These are phyloP conservation scores for Tachysurus fulvidraco DNA, from an alignment of 2,113 vertebrate genomes.

Conservation along the genomic window DNA sequence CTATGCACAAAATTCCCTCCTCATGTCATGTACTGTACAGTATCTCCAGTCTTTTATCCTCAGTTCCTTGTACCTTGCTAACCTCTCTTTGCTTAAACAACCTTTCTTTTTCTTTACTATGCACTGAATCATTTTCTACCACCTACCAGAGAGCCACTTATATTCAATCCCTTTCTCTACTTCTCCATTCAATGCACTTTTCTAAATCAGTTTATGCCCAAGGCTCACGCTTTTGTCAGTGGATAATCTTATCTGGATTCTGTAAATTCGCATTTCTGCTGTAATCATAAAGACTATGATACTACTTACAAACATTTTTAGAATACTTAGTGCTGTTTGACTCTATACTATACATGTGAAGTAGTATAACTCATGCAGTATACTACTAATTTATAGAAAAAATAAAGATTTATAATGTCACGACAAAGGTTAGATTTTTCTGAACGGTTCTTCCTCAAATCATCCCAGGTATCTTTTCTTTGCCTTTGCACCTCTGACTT, in stretches of 20 bases:
- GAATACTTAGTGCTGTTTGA: not conserved
- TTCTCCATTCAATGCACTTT: not conserved
- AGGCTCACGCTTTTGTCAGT: not conserved
- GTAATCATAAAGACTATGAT: not conserved
- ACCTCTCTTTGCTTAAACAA: constrained; percentile 15
- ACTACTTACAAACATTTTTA: not conserved
- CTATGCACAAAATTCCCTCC: constrained; percentile 8
- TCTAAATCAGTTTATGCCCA: not conserved
- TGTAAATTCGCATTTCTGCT: not conserved
- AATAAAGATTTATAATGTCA: not conserved
- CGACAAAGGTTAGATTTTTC: not conserved
- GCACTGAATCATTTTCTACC: not conserved
- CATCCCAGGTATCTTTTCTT: not conserved
- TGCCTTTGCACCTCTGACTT: not conserved
- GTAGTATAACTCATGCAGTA: not conserved
- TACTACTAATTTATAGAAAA: not conserved
- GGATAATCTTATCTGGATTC: not conserved
- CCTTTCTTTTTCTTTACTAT: constrained; percentile 18
- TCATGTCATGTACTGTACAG: constrained; percentile 30
- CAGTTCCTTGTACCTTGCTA: constrained; percentile 25
- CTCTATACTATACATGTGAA: not conserved
- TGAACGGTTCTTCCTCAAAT: not conserved
- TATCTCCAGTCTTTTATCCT: constrained; percentile 8
- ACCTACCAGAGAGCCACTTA: constrained; percentile 13
- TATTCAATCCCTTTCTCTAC: not conserved